These are phyloP conservation scores for Anaspis maculata DNA, from an alignment of 2,888 invertebrate genomes.

Conservation along the genomic window DNA sequence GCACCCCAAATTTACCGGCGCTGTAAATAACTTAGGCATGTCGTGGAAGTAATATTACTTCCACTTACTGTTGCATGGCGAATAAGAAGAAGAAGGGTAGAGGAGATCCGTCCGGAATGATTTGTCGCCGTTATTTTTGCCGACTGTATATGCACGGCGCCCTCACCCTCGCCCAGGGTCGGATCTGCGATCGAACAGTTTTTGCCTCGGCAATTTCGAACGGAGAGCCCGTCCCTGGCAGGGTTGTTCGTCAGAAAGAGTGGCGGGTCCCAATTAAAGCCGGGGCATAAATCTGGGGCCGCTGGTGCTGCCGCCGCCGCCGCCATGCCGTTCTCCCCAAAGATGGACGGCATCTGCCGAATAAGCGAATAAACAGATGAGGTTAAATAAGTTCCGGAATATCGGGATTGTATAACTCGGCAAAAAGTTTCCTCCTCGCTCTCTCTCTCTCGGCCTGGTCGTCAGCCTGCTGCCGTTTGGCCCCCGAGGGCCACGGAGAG, in stretches of 20 bases:
- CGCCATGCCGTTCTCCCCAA: too few species aligned
- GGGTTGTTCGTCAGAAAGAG: constrained; percentile 18
- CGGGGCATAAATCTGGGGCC: constrained; percentile 34
- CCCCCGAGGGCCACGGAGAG: too few species aligned
- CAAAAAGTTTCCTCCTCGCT: constrained; percentile 26
- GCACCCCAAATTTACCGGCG: constrained; percentile 40
- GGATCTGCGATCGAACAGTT: too few species aligned
- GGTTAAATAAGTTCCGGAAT: constrained; percentile 32
- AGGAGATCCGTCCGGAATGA: constrained; percentile 34
- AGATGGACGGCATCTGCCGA: constrained; percentile 35
- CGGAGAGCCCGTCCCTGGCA: constrained; percentile 24
- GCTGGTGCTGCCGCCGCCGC: constrained; percentile 29
- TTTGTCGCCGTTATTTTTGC: constrained; percentile 41
- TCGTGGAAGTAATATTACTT: constrained; percentile 43
- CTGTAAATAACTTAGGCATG: constrained; percentile 43
- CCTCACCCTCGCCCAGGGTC: too few species aligned
- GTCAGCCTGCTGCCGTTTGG: constrained; percentile 18
- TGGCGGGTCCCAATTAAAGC: constrained; percentile 37
- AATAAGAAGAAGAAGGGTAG: constrained; percentile 34
- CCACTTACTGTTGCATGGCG: constrained; percentile 38
- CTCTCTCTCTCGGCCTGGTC: too few species aligned
- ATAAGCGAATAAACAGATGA: constrained; percentile 35
- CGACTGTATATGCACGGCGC: constrained; percentile 33
- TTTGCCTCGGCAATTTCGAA: too few species aligned
- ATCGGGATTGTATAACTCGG: constrained; percentile 28